These are phyloP conservation scores for Dreissena polymorpha DNA, from an alignment of 1,140 invertebrate species.

Conservation along the genomic window DNA sequence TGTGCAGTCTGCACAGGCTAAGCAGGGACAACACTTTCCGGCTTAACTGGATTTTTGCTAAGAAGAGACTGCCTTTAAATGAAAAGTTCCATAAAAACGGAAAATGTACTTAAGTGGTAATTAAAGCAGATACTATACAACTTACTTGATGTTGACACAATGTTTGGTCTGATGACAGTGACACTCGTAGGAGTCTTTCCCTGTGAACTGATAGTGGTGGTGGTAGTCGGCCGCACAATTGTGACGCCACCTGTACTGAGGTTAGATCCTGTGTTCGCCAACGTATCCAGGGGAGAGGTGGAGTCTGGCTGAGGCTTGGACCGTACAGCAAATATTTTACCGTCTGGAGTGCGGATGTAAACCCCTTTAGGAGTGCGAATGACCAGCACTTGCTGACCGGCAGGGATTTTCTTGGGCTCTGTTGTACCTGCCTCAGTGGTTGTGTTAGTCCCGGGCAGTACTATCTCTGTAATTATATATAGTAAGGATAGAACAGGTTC, in stretches of 20 bases:
- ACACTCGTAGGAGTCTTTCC: constrained; percentile 23
- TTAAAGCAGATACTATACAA: neutral
- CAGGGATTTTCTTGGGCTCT: constrained; percentile 87
- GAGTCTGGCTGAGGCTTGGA: constrained; percentile 63
- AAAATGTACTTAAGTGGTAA: too few species aligned
- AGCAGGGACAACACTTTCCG: too few species aligned
- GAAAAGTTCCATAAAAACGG: too few species aligned
- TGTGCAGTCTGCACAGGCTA: too few species aligned
- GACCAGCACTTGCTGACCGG: constrained; percentile 95
- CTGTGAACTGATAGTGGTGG: constrained; percentile 46
- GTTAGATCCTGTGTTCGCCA: constrained; percentile 35
- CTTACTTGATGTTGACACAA: constrained; percentile 31
- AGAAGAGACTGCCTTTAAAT: too few species aligned
- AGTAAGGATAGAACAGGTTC: too few species aligned
- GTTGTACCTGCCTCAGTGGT: constrained; percentile 86
- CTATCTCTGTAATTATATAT: constrained; percentile 86
- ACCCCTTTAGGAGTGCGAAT: constrained; percentile 97
- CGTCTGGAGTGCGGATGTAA: constrained; percentile 96
- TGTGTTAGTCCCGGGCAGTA: constrained; percentile 89
- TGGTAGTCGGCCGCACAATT: constrained; percentile 52
- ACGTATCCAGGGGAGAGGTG: constrained; percentile 40
- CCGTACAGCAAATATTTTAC: constrained; percentile 95
- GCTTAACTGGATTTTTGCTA: too few species aligned
- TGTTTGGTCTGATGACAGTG: constrained; percentile 37
- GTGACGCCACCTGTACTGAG: constrained; percentile 42